Conservation (phyloP, 35 echinoderm and acorn worm species). For the Ophioderma brevispina region DNA sequence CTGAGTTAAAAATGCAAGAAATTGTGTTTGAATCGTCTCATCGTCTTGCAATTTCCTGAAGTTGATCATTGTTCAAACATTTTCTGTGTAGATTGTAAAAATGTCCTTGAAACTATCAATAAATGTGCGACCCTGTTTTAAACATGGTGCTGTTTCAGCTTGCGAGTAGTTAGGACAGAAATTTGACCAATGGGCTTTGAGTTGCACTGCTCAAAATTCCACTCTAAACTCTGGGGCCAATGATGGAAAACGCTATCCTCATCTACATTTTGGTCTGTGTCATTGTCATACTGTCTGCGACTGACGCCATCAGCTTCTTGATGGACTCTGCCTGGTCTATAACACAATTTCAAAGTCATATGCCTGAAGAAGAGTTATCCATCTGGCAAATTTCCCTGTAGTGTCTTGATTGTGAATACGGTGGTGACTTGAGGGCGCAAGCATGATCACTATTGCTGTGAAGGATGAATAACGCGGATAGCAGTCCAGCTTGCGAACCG, state of each 20-base stretch:
- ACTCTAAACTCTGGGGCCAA: slow-evolving; percentile 12
- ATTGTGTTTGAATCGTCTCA: no score
- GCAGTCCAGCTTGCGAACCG: slow-evolving; percentile 14
- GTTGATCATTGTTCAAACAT: no score
- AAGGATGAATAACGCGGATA: slow-evolving; percentile 30
- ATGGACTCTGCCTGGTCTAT: slow-evolving; percentile 43
- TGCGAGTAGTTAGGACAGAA: no score
- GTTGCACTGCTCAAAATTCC: no score
- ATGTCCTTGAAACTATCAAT: no score
- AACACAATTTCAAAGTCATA: slow-evolving; percentile 10
- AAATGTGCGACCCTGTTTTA: no score
- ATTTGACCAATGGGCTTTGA: no score
- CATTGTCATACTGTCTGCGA: slow-evolving; percentile 20
- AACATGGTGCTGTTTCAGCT: no score
- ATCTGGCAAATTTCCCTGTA: slow-evolving; percentile 65
- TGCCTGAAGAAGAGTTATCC: slow-evolving; percentile 41
- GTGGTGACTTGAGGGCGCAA: slow-evolving; percentile 47
- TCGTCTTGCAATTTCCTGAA: no score
- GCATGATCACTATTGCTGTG: slow-evolving; percentile 40
- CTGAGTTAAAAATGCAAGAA: no score
- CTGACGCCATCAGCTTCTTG: slow-evolving; percentile 42
- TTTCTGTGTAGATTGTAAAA: no score
- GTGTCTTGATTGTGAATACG: slow-evolving; percentile 27
- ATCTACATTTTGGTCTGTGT: slow-evolving; percentile 8
- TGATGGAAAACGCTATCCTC: slow-evolving; percentile 26